Conservation (phyloP, 2,888 invertebrate species). For the Coelogynopora nodosa region DNA sequence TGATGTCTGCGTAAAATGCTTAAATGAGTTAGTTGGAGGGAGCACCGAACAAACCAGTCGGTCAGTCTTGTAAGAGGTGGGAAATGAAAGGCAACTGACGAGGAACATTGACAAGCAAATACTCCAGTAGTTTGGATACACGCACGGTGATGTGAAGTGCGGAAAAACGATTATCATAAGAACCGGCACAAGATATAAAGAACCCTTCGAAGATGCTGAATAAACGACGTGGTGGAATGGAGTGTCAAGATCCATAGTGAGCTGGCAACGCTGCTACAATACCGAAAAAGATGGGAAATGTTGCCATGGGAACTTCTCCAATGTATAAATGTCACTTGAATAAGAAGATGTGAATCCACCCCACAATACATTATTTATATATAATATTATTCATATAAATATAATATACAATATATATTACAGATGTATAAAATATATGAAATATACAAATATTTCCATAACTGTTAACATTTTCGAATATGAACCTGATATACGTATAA, state of each 20-base stretch:
- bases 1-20: not conserved
- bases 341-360: too few relatives aligned
- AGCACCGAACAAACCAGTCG: not conserved
- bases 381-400: too few relatives aligned
- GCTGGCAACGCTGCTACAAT: not conserved
- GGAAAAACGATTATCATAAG: not conserved
- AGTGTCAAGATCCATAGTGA: not conserved
- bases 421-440: too few relatives aligned
- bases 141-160: not conserved
- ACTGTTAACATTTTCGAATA: too few relatives aligned
- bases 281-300: not conserved
- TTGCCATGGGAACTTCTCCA: too few relatives aligned
- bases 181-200: not conserved
- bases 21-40: not conserved
- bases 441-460: too few relatives aligned
- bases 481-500: too few relatives aligned
- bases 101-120: not conserved
- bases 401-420: too few relatives aligned
- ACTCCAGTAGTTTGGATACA: not conserved
- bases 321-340: too few relatives aligned
- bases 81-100: not conserved
- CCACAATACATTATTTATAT: too few relatives aligned
- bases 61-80: not conserved
- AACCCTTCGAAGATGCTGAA: not conserved
- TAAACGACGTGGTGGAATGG: not conserved